Base-by-base conservation (phyloP, 2,888 invertebrate species). In the Eremobia ochroleuca region DNA sequence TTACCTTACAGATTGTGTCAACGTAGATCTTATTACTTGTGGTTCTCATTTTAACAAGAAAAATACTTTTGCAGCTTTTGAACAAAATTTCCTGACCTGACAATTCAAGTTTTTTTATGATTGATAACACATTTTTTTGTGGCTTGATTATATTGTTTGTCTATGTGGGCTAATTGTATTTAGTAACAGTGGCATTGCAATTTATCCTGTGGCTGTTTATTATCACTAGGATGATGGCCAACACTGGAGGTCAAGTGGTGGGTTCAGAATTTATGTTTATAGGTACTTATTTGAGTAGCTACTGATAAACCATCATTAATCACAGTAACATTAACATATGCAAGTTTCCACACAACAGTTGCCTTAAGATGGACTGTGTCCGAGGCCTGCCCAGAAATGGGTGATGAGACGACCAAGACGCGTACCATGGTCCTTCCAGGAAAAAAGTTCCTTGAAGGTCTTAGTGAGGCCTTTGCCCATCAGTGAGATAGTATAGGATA, bases 121-220 rank as follows among this genome's bases (percentile, higher is more conserved):
- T 0, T 40, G 40, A 74, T 72, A 62, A 34, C 25, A 46, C 11
- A 9, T 67, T 59, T 66, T 66, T 49, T 64, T 58, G 21, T 40
- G 21, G n/a, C 28, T 58, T 52, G 15, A 46, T 68, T 40, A 46
- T 4, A 28, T 59, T 52, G 37, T 68, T 65, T 55, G 25, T 25
- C n/a, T 68, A 37, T 72, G 81, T 85, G 81, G 81, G 65, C 59
- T 31, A 43, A 49, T 71, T 69, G 81, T 72, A 85, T 85, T 71
- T 64, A 34, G 6, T 31, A 67, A 68, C 70, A 81, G 49, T 81
- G 71, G 68, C 86, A 85, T 65, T 82, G 64, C 34, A 28, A 59
- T 62, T 70, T 52, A 28, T 82, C 59, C 76, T 72, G 62, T 74
- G 43, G 62, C 8, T 40, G 11, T 18, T 43, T 58, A 40, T 67